Evolutionary conservation across 2,113 vertebrate genomes (phyloP), one percentile per base, ranked within the genome.

Genomic region (Malurus cyaneus): DNA sequence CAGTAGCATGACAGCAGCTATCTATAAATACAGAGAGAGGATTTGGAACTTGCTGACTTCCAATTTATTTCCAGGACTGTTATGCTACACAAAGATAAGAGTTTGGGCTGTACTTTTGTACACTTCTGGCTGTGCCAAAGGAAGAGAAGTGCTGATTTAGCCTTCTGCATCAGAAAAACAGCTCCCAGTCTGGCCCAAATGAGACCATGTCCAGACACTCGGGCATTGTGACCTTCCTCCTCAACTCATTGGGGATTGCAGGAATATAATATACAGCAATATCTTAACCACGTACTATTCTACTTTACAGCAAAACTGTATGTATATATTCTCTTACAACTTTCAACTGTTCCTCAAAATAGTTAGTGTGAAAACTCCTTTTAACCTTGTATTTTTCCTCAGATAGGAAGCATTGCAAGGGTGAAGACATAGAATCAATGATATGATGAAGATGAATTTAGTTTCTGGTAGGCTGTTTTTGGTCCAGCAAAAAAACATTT

Each of bases 21-120:
- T 60, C 49, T 76, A 39, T 79, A 87, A 88, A 88, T 31, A 71
- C 1, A 86, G 18, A 65, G 39, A 69, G 25, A 79, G 61, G 21
- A 89, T 67, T 65, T 86, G 42, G 71, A 93, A 91, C 61, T 59
- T 85, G 50, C 70, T 93, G 81, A 82, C 84, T 76, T 90, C 28
- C 18, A 64, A 41, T 60, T 82, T 87, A 52, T 85, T 89, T 94
- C 79, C 46, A 76, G 69, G 52, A n/a, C 39, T 81, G 17, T 42
- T 84, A 67, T 61, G 6, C 59, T 83, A 64, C 29, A 80, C 47
- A 53, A 71, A 91, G 73, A 57, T 79, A 89, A 91, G 77, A 67
- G 50, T 59, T 73, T 44, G 59, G 61, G 24, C 18, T 67, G 24
- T 71, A 49, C 29, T 3, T 71, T 73, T 81, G 47, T 44, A 47